Conservation (phyloP, 2,797 vertebrate species). For the Otolemur crassicaudatus region DNA sequence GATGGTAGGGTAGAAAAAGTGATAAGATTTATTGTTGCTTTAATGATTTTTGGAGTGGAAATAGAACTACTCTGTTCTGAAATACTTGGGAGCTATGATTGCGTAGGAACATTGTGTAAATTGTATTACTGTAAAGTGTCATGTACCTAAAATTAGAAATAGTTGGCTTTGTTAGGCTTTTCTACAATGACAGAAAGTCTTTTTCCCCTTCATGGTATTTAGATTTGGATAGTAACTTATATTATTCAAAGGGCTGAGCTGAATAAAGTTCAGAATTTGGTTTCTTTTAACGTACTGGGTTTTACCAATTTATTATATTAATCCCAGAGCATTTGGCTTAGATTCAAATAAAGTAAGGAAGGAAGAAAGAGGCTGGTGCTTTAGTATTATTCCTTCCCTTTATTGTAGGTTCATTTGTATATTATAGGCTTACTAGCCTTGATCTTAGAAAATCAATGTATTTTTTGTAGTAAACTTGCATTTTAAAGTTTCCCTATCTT, state of each 20-base stretch:
- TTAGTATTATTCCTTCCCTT: constrained; percentile 55
- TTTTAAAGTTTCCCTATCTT: constrained; percentile 65
- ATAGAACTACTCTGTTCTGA: constrained; percentile 45
- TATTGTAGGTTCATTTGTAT: constrained; percentile 39
- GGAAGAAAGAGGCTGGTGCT: constrained; percentile 37
- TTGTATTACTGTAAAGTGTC: constrained; percentile 45
- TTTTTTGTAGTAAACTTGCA: constrained; percentile 62
- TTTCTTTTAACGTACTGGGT: constrained; percentile 54
- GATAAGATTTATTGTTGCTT: constrained; percentile 25
- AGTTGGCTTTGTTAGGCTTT: constrained; percentile 58
- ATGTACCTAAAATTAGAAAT: constrained; percentile 68
- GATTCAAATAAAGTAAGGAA: constrained; percentile 6
- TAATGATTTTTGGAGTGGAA: constrained; percentile 58
- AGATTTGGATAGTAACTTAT: constrained; percentile 38
- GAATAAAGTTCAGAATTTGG: constrained; percentile 43
- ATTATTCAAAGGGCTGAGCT: constrained; percentile 1
- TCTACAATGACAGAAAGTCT: constrained; percentile 36
- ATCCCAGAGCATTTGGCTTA: constrained; percentile 48
- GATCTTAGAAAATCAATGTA: constrained; percentile 53
- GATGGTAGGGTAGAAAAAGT: constrained; percentile 57
- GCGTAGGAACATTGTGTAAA: constrained; percentile 31
- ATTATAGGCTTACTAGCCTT: constrained; percentile 34
- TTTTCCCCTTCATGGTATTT: background rate
- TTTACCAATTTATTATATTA: constrained; percentile 4
- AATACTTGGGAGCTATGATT: constrained; percentile 1